A percentile compares a stretch with the other conserved stretches of the same genome.
Evolutionary conservation across 2,113 vertebrate species (phyloP).

Genomic region (Emydura subglobosa): DNA sequence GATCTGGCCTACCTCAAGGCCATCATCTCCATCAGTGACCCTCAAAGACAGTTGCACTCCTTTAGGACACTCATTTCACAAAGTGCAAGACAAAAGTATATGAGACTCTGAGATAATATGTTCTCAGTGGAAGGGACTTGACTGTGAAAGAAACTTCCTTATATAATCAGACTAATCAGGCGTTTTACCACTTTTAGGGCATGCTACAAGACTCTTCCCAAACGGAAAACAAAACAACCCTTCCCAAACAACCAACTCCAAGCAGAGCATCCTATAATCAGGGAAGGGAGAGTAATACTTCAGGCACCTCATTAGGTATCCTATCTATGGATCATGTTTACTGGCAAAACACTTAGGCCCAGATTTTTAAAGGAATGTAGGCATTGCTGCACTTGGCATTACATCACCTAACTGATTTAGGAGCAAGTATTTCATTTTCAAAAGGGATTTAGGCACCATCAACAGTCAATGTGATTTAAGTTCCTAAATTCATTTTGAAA

Average conservation of each 20-base stretch:
- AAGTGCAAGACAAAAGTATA: background rate
- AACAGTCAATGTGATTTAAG: no score
- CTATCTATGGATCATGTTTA: background rate
- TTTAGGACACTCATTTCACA: background rate
- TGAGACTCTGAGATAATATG: background rate
- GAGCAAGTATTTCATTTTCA: no score
- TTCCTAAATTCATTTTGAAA: no score
- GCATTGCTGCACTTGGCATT: no score
- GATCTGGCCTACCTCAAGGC: background rate
- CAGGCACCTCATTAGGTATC: background rate
- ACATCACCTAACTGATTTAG: no score
- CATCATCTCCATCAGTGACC: background rate
- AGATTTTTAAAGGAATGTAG: no score
- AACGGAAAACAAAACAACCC: no score
- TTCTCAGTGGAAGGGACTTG: background rate
- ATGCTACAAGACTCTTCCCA: background rate
- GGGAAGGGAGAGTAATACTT: background rate
- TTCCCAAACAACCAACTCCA: background rate
- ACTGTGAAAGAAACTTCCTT: background rate
- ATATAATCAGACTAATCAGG: background rate
- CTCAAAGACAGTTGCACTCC: background rate
- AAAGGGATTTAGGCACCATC: no score
- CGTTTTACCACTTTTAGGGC: background rate
- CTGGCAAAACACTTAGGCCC: background rate
- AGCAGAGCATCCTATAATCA: background rate